Evolutionary conservation across 2,113 vertebrate species (phyloP), one percentile per base, ranked within the genome.

Genomic region (Hyla sarda): DNA sequence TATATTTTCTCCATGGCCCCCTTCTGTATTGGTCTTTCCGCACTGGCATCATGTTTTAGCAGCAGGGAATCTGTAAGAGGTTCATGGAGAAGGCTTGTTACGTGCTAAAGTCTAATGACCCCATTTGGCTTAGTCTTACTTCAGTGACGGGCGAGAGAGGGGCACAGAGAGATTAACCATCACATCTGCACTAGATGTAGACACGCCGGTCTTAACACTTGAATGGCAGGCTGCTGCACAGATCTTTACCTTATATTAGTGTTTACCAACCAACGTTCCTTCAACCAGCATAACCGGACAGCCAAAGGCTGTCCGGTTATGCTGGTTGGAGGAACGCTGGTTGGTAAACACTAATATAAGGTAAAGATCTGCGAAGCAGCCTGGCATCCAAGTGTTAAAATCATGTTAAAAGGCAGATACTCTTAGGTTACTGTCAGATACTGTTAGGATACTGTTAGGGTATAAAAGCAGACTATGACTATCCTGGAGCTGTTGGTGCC

Each of bases 91-190:
- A 3, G 47, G 74, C 21, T 19, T 11, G 50, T 69, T 78, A 67
- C 58, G 72, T 78, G 83, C 83, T 48, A 54, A 52, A n/a, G 5
- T 50, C 83, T 78, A 85, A 85, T 69, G 7, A 78, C 74, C 83
- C 58, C 74, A 76, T 69, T 76, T 65, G 56, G 28, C 8, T 78
- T 2, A n/a, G 5, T 23, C 45, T 69, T 23, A 50, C 30, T 67
- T 62, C 25, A 30, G 48, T 69, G 45, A 52, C 45, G 32, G 16
- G 47, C 23, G n/a, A 14, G 47, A 52, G 11, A 58, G 82, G 34
- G 54, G 30, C 34, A 32, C 5, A 34, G 52, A 60, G 8, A 19
- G 10, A 76, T 65, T 62, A 83, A 83, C 50, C 19, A 72, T 65
- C 50, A 30, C 52, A 83, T 60, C 4, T 41, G 34, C n/a, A 17